Evolutionary conservation across 2,888 invertebrate genomes (phyloP), one percentile per base, ranked within the genome.

Genomic region (Flexamia atlantica): DNA sequence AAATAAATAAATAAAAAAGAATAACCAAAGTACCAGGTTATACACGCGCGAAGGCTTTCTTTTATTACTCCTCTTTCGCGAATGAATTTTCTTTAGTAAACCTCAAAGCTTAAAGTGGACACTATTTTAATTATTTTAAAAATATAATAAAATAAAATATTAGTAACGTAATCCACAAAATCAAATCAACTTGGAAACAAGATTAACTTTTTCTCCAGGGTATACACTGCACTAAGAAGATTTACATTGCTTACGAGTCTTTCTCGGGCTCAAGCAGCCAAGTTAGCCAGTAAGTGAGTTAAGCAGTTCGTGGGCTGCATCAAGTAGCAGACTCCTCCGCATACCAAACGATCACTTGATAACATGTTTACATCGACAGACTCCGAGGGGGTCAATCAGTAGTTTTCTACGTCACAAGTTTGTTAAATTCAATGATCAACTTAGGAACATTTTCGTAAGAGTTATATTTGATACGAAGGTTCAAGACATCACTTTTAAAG

Each of bases 241-340:
- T 46, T 46, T 46, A 46, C 46, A 12, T 46, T 46, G 46, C 46
- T 46, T 46, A 46, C 46, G 46, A 46, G 46, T 46, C 46, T 4
- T 46, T 46, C 53, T 53, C 14, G 53, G 23, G 23, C 14, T 46
- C 14, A 46, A 46, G 46, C 46, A 46, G 46, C 23, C 20, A 53
- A 53, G 53, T 53, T 53, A 53, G 14, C 20, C 53, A 53, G 53
- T 23, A 53, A 53, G 20, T 53, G 20, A 23, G 53, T 64, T 64
- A 30, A 64, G 64, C 30, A 64, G 64, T 30, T 28, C 64, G 64
- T 64, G 64, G 64, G 17, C 64, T 17, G 64, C 28, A 64, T 64
- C 64, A 12, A 10, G 30, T 28, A 64, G 25, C 64, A 4, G 64
- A 1, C 64, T 30, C 10, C 64, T 64, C 64, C 17, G 64, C 25